Conservation (phyloP, 2,888 invertebrate species). For the Aquatica leii region DNA sequence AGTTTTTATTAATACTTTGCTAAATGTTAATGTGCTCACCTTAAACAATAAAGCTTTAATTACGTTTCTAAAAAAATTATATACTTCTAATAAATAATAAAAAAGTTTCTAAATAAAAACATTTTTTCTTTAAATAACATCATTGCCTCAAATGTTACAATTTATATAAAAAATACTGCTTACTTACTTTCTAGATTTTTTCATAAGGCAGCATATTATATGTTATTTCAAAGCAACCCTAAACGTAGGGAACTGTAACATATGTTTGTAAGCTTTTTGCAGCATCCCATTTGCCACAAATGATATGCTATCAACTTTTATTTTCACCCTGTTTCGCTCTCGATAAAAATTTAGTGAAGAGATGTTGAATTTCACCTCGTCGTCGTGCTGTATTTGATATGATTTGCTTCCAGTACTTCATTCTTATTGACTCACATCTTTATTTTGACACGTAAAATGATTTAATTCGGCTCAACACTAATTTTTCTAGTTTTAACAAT, state of each 20-base stretch:
- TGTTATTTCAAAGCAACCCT: conserved; percentile 22
- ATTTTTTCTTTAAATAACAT: not conserved
- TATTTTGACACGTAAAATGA: conserved; percentile 10
- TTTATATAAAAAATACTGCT: conserved; percentile 9
- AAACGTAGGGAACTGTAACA: conserved; percentile 31
- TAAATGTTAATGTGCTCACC: too few species aligned
- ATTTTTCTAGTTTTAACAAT: not conserved
- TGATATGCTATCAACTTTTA: conserved; percentile 38
- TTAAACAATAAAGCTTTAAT: too few species aligned
- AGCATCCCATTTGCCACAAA: conserved; percentile 37
- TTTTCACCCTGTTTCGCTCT: conserved; percentile 32
- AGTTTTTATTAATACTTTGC: not conserved
- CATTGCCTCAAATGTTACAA: conserved; percentile 1
- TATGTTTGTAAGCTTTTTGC: conserved; percentile 37
- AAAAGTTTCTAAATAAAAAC: conserved; percentile 3
- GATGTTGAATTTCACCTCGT: conserved; percentile 24
- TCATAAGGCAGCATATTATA: conserved; percentile 12
- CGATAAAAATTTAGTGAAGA: conserved; percentile 33
- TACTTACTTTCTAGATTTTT: conserved; percentile 20
- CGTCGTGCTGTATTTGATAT: conserved; percentile 20
- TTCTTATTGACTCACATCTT: conserved; percentile 15
- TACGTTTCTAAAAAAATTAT: too few species aligned
- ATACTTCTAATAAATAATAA: not conserved
- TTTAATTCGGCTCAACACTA: conserved; percentile 6
- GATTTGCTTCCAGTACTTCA: conserved; percentile 19